A percentile compares a stretch with the other conserved stretches of the same genome.
Conservation (phyloP, 64 coral and sea anemone genomes). For the Orbicella faveolata region DNA sequence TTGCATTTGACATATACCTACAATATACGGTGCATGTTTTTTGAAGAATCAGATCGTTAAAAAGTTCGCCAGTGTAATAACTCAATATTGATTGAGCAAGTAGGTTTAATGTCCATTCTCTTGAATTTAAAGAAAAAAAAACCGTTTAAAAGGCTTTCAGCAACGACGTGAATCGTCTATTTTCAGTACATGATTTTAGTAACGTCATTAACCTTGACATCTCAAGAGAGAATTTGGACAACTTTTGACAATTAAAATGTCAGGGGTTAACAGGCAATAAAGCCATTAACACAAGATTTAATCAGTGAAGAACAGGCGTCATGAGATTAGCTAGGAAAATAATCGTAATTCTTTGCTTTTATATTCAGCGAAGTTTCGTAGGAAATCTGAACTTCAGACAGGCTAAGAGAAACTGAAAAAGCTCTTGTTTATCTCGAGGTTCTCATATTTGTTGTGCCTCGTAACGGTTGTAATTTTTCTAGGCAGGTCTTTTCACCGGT, state of each 20-base stretch:
- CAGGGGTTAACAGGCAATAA: neutral
- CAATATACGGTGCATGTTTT: neutral
- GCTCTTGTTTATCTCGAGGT: neutral
- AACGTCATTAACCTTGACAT: too few relatives aligned
- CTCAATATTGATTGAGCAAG: neutral
- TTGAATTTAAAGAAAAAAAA: too few relatives aligned
- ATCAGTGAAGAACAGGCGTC: neutral
- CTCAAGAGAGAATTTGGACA: neutral
- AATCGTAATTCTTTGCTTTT: neutral
- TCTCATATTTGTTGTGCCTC: neutral
- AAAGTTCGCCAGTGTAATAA: neutral
- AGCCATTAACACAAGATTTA: neutral
- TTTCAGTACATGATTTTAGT: neutral
- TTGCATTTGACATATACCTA: neutral
- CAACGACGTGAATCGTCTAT: neutral
- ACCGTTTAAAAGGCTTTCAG: neutral
- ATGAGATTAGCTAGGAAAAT: neutral
- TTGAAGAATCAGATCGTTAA: neutral
- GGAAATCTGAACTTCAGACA: neutral
- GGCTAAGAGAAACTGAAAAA: neutral
- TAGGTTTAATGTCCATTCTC: too few relatives aligned
- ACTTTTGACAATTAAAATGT: neutral
- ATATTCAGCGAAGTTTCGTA: neutral
- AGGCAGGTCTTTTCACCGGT: conserved; percentile 2
- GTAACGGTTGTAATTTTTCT: neutral